Evolutionary conservation across 2,113 vertebrate species (phyloP).

Genomic region (Anhinga rufa): DNA sequence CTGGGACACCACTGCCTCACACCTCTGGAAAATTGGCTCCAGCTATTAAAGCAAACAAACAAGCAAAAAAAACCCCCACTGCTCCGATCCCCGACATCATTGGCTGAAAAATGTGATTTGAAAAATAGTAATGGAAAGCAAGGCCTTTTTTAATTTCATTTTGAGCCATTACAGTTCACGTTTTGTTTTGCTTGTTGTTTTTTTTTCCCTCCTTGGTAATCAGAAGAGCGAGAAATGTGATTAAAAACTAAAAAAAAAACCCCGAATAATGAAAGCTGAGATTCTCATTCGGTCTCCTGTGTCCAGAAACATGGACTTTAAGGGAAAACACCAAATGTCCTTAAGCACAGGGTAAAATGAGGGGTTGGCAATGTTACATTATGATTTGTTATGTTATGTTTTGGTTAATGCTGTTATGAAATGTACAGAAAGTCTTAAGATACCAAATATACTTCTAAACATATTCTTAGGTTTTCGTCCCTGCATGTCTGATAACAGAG

Average conservation of each 20-base stretch:
- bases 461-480: not conserved
- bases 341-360: not conserved
- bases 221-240: conserved; percentile 21
- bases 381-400: not conserved
- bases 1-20: not conserved
- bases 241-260: not conserved
- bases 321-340: not conserved
- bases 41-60: not conserved
- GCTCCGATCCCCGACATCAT: not conserved
- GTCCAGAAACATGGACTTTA: not conserved
- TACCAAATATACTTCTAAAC: not conserved
- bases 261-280: conserved; percentile 5
- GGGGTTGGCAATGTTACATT: not conserved
- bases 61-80: not conserved
- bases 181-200: not conserved
- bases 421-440: not conserved
- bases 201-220: not conserved
- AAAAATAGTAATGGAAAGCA: conserved; percentile 13
- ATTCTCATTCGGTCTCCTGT: not conserved
- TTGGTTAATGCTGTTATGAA: not conserved
- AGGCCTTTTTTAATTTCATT: not conserved
- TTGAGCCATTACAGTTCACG: not conserved
- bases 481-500: not conserved
- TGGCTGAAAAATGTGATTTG: not conserved
- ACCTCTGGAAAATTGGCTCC: not conserved